Conservation (phyloP, 2,888 invertebrate genomes). For the Agrochola lychnidis region DNA sequence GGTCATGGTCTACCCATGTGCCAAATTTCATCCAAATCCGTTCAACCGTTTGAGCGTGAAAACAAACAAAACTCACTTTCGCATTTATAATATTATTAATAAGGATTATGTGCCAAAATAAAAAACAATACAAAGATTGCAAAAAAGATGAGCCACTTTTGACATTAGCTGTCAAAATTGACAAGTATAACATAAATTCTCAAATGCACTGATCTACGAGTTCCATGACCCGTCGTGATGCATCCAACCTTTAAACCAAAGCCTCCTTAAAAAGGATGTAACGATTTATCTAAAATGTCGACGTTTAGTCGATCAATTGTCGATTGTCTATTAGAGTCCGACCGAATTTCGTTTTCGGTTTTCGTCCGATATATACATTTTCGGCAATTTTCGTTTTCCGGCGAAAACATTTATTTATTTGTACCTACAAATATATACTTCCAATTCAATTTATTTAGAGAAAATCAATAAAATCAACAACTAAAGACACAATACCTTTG, state of each 20-base stretch:
- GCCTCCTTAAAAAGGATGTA: conserved; percentile 61
- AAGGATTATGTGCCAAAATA: neutral
- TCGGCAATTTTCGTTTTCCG: too few species aligned
- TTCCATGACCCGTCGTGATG: conserved; percentile 54
- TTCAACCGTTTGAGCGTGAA: too few species aligned
- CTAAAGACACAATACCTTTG: neutral
- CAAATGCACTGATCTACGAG: conserved; percentile 5
- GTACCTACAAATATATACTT: too few species aligned
- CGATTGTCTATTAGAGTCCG: conserved; percentile 32
- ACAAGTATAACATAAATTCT: conserved; percentile 33
- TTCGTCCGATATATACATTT: neutral
- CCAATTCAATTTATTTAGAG: neutral
- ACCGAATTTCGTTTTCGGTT: neutral
- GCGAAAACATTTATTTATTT: too few species aligned
- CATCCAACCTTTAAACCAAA: conserved; percentile 55
- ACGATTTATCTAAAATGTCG: conserved; percentile 52
- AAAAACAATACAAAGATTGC: neutral
- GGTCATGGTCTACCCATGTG: too few species aligned
- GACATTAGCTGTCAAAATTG: conserved; percentile 46
- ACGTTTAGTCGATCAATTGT: conserved; percentile 51
- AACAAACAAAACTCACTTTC: too few species aligned
- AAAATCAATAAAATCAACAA: neutral
- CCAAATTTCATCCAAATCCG: too few species aligned
- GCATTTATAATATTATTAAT: too few species aligned
- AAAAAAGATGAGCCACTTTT: neutral